Conservation (phyloP, 2,888 invertebrate species). For the Xylota segnis region DNA sequence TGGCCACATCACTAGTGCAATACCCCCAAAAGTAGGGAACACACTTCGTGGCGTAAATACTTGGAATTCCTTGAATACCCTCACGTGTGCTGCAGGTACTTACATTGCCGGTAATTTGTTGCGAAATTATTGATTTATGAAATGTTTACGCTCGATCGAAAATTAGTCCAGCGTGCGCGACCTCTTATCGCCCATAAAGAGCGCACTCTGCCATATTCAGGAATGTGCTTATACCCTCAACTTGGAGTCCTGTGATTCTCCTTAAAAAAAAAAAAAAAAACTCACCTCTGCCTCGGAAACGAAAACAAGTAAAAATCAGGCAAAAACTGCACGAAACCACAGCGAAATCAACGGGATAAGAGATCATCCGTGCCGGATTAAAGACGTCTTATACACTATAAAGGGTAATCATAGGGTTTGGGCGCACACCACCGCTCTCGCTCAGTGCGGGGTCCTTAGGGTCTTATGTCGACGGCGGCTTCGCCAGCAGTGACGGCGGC, state of each 20-base stretch:
- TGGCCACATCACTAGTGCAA: constrained; percentile 4
- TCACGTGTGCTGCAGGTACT: constrained; percentile 76
- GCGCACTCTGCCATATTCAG: constrained; percentile 33
- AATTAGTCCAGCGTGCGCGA: constrained; percentile 77
- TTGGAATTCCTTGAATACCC: constrained; percentile 66
- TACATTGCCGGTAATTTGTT: constrained; percentile 73
- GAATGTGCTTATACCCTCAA: constrained; percentile 42
- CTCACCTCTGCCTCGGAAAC: neutral
- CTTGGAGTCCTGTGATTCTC: constrained; percentile 41
- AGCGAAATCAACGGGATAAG: constrained; percentile 74
- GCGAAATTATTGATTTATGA: constrained; percentile 76
- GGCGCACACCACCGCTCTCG: constrained; percentile 65
- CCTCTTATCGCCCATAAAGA: constrained; percentile 72
- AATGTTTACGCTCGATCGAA: constrained; percentile 76
- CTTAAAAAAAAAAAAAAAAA: constrained; percentile 21
- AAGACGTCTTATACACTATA: constrained; percentile 74
- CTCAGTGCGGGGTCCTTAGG: constrained; percentile 66
- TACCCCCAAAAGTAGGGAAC: neutral
- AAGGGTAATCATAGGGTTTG: constrained; percentile 75
- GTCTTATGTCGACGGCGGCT: constrained; percentile 41
- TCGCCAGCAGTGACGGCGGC: constrained; percentile 61
- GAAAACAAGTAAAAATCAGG: constrained; percentile 27
- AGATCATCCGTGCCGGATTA: constrained; percentile 77
- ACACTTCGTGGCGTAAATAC: constrained; percentile 44
- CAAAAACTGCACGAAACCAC: constrained; percentile 70